These are phyloP conservation scores for Vimba vimba DNA, from an alignment of 2,113 vertebrate genomes.

Conservation along the genomic window DNA sequence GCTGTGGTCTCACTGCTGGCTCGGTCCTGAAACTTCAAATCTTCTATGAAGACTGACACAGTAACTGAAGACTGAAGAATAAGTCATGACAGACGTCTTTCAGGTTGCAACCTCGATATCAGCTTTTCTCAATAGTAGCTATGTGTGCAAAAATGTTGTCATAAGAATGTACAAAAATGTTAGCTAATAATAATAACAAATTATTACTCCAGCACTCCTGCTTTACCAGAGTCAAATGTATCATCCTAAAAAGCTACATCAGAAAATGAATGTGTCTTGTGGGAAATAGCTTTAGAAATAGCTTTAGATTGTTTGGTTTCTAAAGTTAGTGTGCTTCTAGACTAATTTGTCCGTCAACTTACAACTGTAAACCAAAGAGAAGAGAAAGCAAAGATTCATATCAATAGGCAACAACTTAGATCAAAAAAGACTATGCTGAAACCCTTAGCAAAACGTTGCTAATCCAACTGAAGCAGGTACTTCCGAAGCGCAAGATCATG, in stretches of 20 bases:
- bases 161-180: neutral
- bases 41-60: neutral
- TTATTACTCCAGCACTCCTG: no score
- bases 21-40: neutral
- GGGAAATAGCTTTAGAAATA: neutral
- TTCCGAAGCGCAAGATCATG: neutral
- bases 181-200: neutral
- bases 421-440: neutral
- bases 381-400: neutral
- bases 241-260: neutral
- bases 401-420: neutral
- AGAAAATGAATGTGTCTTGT: neutral
- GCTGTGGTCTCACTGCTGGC: neutral
- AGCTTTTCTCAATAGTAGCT: neutral
- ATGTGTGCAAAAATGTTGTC: neutral
- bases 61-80: neutral
- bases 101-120: neutral
- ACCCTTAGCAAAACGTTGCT: neutral
- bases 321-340: neutral
- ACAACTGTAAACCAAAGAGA: neutral
- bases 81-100: neutral
- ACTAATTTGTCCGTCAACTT: neutral
- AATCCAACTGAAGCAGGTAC: neutral
- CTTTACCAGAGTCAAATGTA: neutral
- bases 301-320: neutral